Evolutionary conservation across 2,888 invertebrate species (phyloP), one percentile per base, ranked within the genome.

Genomic region (Parnassius glacialis): DNA sequence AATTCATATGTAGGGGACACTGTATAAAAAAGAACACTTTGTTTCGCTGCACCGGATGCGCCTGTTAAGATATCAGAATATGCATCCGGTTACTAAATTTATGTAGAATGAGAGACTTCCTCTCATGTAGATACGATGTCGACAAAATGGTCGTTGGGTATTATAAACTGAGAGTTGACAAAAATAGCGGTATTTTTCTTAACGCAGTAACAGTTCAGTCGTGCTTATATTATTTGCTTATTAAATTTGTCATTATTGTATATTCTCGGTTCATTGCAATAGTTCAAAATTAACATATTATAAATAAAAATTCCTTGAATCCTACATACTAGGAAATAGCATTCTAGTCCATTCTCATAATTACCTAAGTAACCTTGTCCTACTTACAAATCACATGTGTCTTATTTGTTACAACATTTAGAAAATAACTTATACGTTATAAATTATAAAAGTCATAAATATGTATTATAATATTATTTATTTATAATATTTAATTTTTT

Each of bases 41-140:
- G 57, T 62, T 44, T 52, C 48, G 10, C 58, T 68, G 68, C 57
- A 68, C 74, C 76, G 85, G 84, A 86, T 73, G 80, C 70, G 65
- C 74, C 74, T 48, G 76, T 81, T 81, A 81, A 78, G 79, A 81
- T 81, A 80, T 77, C 76, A 73, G 73, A 71, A 71, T 70, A 67
- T 65, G 67, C 80, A 77, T 84, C 84, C 82, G 79, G 82, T 67
- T 69, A 69, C 73, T 80, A 76, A 78, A 79, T 76, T 76, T 75
- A 74, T 76, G 67, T 71, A 70, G 74, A 83, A 84, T 74, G 74
- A 83, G 80, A 74, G 71, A 76, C 75, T 79, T 85, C 83, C 71
- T 70, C 65, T 60, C 48, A 53, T 57, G 42, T 50, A 61, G 60
- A 58, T 52, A 45, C 53, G 48, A 59, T 52, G 47, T 48, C 41